Percentiles rank a stretch among this genome's conserved stretches.
phyloP scores from a whole-genome alignment of 2,888 invertebrate species.

The Athalia circularis region DNA sequence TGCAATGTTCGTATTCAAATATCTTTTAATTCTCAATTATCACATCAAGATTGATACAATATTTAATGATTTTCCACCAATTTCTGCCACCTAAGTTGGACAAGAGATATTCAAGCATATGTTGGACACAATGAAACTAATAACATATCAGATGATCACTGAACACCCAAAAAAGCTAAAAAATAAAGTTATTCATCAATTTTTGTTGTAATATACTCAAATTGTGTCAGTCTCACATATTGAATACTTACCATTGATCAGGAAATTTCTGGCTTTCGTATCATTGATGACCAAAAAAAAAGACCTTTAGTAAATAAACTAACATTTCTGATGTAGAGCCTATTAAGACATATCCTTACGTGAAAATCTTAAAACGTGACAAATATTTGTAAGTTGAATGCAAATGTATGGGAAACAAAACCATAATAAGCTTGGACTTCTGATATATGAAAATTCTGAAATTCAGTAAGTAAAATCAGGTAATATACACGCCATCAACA shows the following conservation, averaged over 20 bases:
- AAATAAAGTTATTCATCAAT: conserved; percentile 7
- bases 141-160: conserved; percentile 4
- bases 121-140: background rate
- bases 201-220: background rate
- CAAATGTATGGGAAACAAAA: background rate
- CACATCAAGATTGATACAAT: conserved; percentile 24
- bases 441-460: no score
- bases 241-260: conserved; percentile 32
- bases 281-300: background rate
- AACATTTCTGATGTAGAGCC: background rate
- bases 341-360: conserved; percentile 26
- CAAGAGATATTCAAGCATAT: background rate
- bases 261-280: conserved; percentile 1
- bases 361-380: conserved; percentile 2
- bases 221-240: background rate
- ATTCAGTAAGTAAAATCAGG: no score
- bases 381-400: background rate
- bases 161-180: conserved; percentile 9
- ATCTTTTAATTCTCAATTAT: conserved; percentile 3
- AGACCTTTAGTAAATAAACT: background rate
- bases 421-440: no score
- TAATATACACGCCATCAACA: no score
- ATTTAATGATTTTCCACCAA: background rate
- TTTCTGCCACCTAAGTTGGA: background rate
- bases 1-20: conserved; percentile 8